Conservation (phyloP, 2,888 invertebrate species). For the Laothoe populi region DNA sequence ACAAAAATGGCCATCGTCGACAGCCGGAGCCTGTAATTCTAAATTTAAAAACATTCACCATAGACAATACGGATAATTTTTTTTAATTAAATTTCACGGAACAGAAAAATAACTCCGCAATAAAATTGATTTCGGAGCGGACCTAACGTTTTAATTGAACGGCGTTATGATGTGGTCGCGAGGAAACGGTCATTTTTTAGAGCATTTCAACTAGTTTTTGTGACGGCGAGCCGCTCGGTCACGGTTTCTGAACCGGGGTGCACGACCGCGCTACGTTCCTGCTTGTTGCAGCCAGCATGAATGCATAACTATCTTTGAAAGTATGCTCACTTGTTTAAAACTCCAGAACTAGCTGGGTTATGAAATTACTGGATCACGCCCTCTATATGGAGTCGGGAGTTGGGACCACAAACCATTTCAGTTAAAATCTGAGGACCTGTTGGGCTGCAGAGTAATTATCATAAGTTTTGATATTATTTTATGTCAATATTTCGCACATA, state of each 20-base stretch:
- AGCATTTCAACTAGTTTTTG: slow-evolving; percentile 25
- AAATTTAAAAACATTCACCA: slow-evolving; percentile 15
- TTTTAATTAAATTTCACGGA: slow-evolving; percentile 17
- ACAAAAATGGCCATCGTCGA: neutral
- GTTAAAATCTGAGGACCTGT: too few relatives aligned
- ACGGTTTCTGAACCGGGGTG: slow-evolving; percentile 24
- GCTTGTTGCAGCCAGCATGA: neutral
- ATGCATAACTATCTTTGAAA: neutral
- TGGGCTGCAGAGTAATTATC: too few relatives aligned
- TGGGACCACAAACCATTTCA: too few relatives aligned
- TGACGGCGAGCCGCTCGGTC: slow-evolving; percentile 25
- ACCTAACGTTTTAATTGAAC: slow-evolving; percentile 27
- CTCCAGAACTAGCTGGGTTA: neutral
- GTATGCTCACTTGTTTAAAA: neutral
- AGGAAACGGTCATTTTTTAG: slow-evolving; percentile 26
- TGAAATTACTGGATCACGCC: too few relatives aligned
- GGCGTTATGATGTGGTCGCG: slow-evolving; percentile 16
- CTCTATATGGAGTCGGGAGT: too few relatives aligned
- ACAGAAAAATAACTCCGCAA: slow-evolving; percentile 22
- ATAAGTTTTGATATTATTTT: too few relatives aligned
- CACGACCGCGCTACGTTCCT: slow-evolving; percentile 26
- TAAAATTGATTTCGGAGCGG: slow-evolving; percentile 25
- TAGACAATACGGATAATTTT: neutral
- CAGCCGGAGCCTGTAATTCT: neutral
- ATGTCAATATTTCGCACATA: too few relatives aligned